phyloP scores from a whole-genome alignment of 2,113 vertebrate species.

The Petrocephalus microphthalmus region DNA sequence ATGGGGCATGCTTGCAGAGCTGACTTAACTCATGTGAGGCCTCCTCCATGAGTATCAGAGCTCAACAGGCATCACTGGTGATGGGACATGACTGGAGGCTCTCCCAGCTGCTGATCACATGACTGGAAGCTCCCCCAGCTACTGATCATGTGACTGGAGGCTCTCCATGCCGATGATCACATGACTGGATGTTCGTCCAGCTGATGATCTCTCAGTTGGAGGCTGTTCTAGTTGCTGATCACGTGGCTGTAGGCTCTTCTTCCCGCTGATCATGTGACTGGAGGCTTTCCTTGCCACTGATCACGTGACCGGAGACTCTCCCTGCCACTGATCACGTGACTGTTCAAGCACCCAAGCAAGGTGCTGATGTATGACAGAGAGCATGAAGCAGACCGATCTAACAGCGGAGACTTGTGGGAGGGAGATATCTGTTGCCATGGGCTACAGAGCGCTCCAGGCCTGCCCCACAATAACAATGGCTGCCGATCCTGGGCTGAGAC shows the following conservation, averaged over 20 bases:
- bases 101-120: background rate
- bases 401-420: background rate
- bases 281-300: background rate
- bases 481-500: background rate
- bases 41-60: background rate
- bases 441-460: slow-evolving; percentile 7
- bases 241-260: background rate
- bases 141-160: background rate
- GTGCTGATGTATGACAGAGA: background rate
- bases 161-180: background rate
- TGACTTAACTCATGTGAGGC: background rate
- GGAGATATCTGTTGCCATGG: slow-evolving; percentile 8
- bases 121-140: background rate
- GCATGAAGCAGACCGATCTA: background rate
- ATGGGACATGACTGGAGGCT: background rate
- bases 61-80: background rate
- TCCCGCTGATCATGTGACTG: background rate
- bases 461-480: background rate
- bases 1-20: background rate
- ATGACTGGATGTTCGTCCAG: no score
- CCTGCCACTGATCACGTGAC: background rate
- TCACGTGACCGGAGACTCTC: background rate
- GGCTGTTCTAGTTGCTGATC: background rate
- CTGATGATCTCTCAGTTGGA: background rate
- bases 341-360: background rate